Base-by-base conservation (phyloP, 2,797 vertebrate genomes). In the Trematomus bernacchii region DNA sequence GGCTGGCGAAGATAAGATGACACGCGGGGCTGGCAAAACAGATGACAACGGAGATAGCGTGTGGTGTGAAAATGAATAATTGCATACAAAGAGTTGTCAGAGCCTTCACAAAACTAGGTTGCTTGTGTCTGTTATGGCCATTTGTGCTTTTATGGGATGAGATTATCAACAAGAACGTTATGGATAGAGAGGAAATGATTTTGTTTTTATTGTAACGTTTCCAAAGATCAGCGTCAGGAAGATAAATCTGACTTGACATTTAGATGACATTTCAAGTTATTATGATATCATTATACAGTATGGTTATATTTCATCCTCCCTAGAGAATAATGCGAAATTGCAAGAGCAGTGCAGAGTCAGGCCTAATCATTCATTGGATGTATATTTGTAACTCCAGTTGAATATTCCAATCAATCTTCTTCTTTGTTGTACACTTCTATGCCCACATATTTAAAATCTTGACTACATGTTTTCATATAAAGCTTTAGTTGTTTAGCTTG, bases 1-100 rank as follows among this genome's bases (percentile, higher is more conserved):
- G 73, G 60, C 80, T 53, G 63, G 44, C 40, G 73, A 73, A 13
- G 86, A 88, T 89, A 85, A 90, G 78, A 85, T 81, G 75, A 82
- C 77, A 75, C 0, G 3, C 65, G 1, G 75, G 33, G 33, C 72
- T 60, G 76, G 72, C 47, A 71, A 46, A 62, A 78, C 47, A 71
- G 84, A 87, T 86, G 69, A 82, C 66, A 87, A 64, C 59, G 66
- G 58, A 81, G 86, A 84, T 82, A 79, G 64, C 6, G 10, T 52
- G 47, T 43, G 55, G 62, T 74, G 66, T 74, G 77, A 87, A 71
- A 57, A 58, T 82, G 77, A 84, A 82, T 85, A 89, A 91, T 80
- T 81, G 30, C 27, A 51, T 62, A 75, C 73, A 84, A 72, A 80
- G 73, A 77, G 59, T 82, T 79, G 78, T 85, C 74, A 73, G 44